Base-by-base conservation (phyloP, 2,797 vertebrate species). In the Neosilurus mollespiculum region DNA sequence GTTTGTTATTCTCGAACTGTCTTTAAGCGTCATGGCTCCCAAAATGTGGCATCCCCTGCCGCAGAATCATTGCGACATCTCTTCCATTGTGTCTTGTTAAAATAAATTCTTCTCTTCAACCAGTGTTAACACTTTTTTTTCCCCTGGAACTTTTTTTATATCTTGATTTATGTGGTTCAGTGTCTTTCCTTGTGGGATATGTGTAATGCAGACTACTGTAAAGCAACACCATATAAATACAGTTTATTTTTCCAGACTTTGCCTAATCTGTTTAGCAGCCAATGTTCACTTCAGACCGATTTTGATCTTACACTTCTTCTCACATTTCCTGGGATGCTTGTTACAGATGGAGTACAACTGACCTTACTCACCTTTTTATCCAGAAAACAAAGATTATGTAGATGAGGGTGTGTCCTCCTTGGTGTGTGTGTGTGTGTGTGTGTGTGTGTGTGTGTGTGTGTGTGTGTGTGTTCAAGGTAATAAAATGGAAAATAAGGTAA, bases 401-500 rank as follows among this genome's bases (percentile, higher is more conserved):
- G 18, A n/a, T 76, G 30, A 76, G 20, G 30, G 54, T 9, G 12
- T 67, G 22, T 70, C 64, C 66, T 18, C 24, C 37, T 71, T 71
- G 72, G 71, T 61, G 20, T 2, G 16, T 20, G 18, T 26, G 64
- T 51, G 54, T 59, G 30, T 30, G 30, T 30, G 30, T 30, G 30
- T 30, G 1, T 30, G 30, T 30, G 30, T 30, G 30, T 30, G 30
- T 30, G 30, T 30, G 30, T 30, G 30, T 30, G 1, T 30, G 30
- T 30, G 30, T 30, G 30, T 30, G 30, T 30, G 30, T 30, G 30
- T 30, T 30, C 72, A 53, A 59, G 56, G 61, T 43, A 62, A 71
- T 18, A 7, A 62, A 76, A n/a, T n/a, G n/a, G n/a, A n/a, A 66
- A 81, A 77, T 77, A 53, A 59, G 56, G 61, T 43, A 62, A 71